phyloP scores from a whole-genome alignment of 2,888 invertebrate species.

The Nineta flava region DNA sequence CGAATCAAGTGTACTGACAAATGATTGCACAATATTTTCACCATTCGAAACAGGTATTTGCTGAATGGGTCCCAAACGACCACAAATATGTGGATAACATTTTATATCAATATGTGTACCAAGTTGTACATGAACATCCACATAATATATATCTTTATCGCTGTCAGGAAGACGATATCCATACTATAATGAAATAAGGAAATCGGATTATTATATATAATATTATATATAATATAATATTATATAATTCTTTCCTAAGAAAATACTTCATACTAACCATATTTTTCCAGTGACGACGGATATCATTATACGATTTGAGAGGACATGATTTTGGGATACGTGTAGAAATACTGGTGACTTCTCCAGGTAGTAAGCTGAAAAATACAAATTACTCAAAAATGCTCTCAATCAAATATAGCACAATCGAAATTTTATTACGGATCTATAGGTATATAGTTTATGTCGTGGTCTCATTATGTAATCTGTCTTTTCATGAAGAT shows the following conservation, averaged over 20 bases:
- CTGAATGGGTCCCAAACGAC: neutral
- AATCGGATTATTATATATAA: neutral
- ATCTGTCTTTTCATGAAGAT: no score
- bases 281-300: slow-evolving; percentile 10
- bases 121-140: neutral
- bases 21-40: no score
- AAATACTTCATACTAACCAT: slow-evolving; percentile 3
- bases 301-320: slow-evolving; percentile 2
- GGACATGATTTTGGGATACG: neutral
- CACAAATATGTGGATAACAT: neutral
- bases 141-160: slow-evolving; percentile 7
- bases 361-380: neutral
- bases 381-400: no score
- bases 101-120: neutral
- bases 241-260: no score
- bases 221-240: no score
- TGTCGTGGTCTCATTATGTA: no score
- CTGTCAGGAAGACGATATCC: slow-evolving; percentile 9
- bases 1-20: no score
- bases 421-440: no score
- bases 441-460: no score
- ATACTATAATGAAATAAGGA: slow-evolving; percentile 6
- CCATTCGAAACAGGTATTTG: no score
- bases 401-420: no score
- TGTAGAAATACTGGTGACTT: neutral